A percentile compares a stretch with the other conserved stretches of the same genome.
phyloP scores from a whole-genome alignment of 2,797 vertebrate species.

The Trichosurus vulpecula region DNA sequence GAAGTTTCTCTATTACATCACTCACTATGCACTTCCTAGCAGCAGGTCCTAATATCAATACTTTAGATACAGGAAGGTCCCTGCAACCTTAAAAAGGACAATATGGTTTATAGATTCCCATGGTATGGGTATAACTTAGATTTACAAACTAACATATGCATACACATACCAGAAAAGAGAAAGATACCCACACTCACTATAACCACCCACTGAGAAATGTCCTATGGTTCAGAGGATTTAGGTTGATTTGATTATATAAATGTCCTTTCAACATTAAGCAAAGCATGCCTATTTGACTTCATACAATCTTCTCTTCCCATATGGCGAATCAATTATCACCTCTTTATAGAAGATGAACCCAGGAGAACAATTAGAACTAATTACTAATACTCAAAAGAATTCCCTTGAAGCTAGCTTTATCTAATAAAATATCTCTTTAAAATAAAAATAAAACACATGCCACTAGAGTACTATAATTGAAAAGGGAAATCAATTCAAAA shows the following conservation, averaged over 20 bases:
- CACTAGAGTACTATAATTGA: conserved; percentile 3
- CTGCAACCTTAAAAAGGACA: conserved; percentile 1
- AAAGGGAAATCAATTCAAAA: conserved; percentile 3
- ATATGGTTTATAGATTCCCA: neutral
- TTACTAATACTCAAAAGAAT: conserved; percentile 69
- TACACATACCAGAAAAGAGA: neutral
- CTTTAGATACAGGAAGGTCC: neutral
- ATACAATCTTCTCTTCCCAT: conserved; percentile 20
- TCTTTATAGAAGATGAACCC: conserved; percentile 60
- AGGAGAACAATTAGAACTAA: conserved; percentile 76
- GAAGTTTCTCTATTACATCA: neutral
- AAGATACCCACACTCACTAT: neutral
- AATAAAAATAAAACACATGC: conserved; percentile 25
- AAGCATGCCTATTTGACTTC: conserved; percentile 64
- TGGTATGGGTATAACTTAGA: neutral
- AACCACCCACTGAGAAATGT: conserved; percentile 77
- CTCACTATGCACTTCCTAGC: neutral
- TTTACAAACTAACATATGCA: conserved; percentile 22
- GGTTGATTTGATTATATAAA: conserved; percentile 71
- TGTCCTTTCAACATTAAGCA: conserved; percentile 58
- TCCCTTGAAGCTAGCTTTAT: conserved; percentile 58
- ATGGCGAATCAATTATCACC: conserved; percentile 54
- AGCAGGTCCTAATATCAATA: neutral
- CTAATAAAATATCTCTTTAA: conserved; percentile 30
- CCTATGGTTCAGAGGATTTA: conserved; percentile 74